Evolutionary conservation across 2,888 invertebrate genomes (phyloP), one percentile per base, ranked within the genome.

Genomic region (Drosophila villosipedis): DNA sequence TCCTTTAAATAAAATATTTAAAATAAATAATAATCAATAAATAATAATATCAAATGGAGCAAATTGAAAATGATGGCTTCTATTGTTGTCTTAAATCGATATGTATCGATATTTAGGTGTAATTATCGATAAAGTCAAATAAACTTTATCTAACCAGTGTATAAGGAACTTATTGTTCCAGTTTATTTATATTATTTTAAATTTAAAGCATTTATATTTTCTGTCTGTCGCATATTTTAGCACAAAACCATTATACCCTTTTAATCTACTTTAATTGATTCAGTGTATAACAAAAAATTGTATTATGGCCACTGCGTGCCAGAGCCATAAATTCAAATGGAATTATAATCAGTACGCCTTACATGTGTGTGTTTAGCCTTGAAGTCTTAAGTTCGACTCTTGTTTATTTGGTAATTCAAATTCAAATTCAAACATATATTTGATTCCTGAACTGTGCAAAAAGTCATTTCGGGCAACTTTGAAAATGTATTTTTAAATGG

Each of bases 251-350:
- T 2, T 9, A 47, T 47, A 16, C 25, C 25, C 25, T 25, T 25
- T 2, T 22, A 22, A 6, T 12, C 14, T 4, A 47, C 4, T 16
- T 7, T 16, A 25, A 43, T 12, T 43, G 22, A 22, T 47, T 9
- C 7, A 47, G 9, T 9, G 47, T 25, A 47, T 47, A 25, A 9
- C 14, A 25, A 25, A 25, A 33, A 59, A 72, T 77, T 68, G 31
- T 65, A 61, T 81, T 70, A 68, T 57, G 64, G 30, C 43, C 47
- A 41, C 47, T 22, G 39, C 16, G 41, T 62, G 50, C 16, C 53
- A 37, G 43, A 57, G 37, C 25, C 50, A 35, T 71, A 41, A 49
- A 68, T 64, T 70, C 43, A 49, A 57, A 54, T 35, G 37, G 50
- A 70, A 69, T 71, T 69, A 60, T 25, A n/a, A 58, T 30, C n/a